phyloP scores from a whole-genome alignment of 2,888 invertebrate genomes.

The Acleris sparsana region DNA sequence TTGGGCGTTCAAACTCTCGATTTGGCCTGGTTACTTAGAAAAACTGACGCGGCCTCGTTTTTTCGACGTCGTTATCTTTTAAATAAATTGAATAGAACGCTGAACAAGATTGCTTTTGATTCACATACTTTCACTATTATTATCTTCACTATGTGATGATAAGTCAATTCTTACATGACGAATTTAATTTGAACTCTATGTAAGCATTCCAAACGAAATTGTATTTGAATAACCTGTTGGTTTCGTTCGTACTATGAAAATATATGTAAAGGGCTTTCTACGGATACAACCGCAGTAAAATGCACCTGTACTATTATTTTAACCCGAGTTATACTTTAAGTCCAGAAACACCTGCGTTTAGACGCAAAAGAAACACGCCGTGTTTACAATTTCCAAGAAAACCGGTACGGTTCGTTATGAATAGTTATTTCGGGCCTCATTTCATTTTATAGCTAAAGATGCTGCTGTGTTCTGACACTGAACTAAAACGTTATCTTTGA shows the following conservation, averaged over 20 bases:
- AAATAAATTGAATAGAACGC: constrained; percentile 56
- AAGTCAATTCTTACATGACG: constrained; percentile 25
- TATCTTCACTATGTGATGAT: constrained; percentile 30
- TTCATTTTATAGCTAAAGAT: constrained; percentile 26
- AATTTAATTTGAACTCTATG: constrained; percentile 22
- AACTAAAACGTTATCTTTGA: constrained; percentile 30
- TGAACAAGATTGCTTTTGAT: constrained; percentile 47
- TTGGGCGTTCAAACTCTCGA: constrained; percentile 59
- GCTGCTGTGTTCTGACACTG: constrained; percentile 22
- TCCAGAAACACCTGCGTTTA: constrained; percentile 26
- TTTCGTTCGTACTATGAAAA: not conserved
- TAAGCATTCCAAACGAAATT: not conserved
- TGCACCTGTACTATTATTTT: not conserved
- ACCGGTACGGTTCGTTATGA: constrained; percentile 24
- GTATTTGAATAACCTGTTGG: not conserved
- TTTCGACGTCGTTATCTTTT: constrained; percentile 59
- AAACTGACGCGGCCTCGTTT: constrained; percentile 56
- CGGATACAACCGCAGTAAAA: not conserved
- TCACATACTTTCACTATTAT: constrained; percentile 51
- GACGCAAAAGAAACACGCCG: constrained; percentile 9
- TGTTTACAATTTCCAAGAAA: constrained; percentile 16
- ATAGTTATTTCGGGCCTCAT: constrained; percentile 26
- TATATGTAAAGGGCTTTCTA: constrained; percentile 11
- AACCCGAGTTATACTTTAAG: not conserved
- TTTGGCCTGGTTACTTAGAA: constrained; percentile 57